phyloP scores from a whole-genome alignment of 2,797 vertebrate species.

The Leptodactylus fallax region DNA sequence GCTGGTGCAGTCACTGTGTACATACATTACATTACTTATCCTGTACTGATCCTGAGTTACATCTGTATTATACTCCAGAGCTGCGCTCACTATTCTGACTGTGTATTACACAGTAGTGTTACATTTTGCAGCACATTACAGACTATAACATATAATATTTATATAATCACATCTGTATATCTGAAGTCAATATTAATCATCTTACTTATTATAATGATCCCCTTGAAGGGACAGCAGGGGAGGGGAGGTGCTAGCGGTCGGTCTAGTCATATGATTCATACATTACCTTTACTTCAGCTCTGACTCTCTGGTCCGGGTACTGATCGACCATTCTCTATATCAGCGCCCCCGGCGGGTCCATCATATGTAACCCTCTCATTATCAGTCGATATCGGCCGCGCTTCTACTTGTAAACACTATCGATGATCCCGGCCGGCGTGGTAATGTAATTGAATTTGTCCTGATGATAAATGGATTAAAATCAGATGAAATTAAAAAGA shows the following conservation, averaged over 20 bases:
- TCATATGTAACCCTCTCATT: neutral
- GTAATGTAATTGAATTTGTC: neutral
- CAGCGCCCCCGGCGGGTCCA: neutral
- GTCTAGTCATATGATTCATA: neutral
- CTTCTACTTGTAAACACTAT: slow-evolving; percentile 3
- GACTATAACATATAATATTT: neutral
- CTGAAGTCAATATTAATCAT: neutral
- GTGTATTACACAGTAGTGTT: neutral
- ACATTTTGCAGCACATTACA: neutral
- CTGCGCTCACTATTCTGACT: neutral
- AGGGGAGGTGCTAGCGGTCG: neutral
- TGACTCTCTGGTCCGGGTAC: neutral
- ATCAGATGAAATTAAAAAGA: neutral
- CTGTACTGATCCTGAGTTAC: no score
- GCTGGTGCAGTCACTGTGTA: no score
- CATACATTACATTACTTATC: no score
- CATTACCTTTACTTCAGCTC: no score
- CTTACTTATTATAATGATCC: neutral
- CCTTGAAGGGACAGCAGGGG: neutral
- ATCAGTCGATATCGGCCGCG: neutral
- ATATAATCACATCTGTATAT: neutral
- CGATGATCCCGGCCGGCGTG: neutral
- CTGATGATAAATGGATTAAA: slow-evolving; percentile 22
- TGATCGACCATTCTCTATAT: no score
- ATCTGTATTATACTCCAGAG: no score